Base-by-base conservation (phyloP, 2,888 invertebrate genomes). In the Tanypteryx hageni region DNA sequence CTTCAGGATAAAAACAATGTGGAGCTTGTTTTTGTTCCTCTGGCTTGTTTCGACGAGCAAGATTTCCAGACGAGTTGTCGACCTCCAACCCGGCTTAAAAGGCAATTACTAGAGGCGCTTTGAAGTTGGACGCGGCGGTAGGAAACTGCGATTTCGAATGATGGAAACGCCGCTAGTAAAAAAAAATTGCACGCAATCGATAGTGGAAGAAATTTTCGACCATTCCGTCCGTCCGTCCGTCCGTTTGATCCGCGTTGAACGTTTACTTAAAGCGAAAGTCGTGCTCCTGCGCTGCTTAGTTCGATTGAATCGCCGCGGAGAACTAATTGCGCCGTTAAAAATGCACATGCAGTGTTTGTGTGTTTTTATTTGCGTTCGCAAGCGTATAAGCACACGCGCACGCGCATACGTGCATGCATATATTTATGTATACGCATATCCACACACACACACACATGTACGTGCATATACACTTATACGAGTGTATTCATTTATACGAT, bases 11-110 rank as follows among this genome's bases (percentile, higher is more conserved):
- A 44, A 44, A 44, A 44, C 5, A 44, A 44, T 5, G 44, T 44
- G 44, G 44, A 44, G 44, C 44, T 76, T 76, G 18, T 27, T 76
- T 76, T 22, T 13, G 22, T 76, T 76, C 76, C 5, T 27, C 13
- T 13, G 76, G 76, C 76, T 76, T 76, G 27, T 76, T 22, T 76
- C 27, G 13, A 27, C 76, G 76, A 27, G 76, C 22, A 27, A 76
- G 76, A 68, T 76, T 22, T 76, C 27, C 76, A 76, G 22, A 76
- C 76, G 76, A 22, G 76, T 76, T 76, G 76, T 76, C 27, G 76
- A 76, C 76, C 76, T 22, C 76, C 76, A 76, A 22, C 76, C 22
- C 22, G 27, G 76, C n/a, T 22, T 22, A n/a, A 16, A 27, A 76
- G 22, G 9, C 76, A 10, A 27, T 27, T 76, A 22, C 76, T 76